phyloP scores from a whole-genome alignment of 2,113 vertebrate species.

The Nibea coibor region DNA sequence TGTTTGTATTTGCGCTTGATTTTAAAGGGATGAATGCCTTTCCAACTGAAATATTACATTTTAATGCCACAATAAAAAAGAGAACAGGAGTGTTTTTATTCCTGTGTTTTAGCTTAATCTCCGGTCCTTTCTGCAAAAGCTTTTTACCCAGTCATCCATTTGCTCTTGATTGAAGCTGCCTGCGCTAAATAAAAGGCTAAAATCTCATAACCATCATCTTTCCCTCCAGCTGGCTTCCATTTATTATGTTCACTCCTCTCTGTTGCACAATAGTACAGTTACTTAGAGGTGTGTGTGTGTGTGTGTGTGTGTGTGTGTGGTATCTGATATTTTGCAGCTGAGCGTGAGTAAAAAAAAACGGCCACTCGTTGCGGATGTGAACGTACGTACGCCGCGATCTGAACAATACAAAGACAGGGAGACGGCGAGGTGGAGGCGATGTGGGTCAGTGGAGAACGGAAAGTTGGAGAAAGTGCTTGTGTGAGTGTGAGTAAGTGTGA shows the following conservation, averaged over 20 bases:
- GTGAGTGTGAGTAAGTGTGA: conserved; percentile 28
- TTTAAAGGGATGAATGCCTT: conserved; percentile 54
- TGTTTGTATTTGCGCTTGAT: conserved; percentile 38
- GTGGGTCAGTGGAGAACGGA: conserved; percentile 26
- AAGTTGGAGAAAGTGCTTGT: conserved; percentile 24
- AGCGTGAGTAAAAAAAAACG: conserved; percentile 12
- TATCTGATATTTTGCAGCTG: conserved; percentile 3
- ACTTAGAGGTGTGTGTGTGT: conserved; percentile 33
- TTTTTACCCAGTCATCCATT: conserved; percentile 52
- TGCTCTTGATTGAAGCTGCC: conserved; percentile 51
- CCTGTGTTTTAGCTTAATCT: conserved; percentile 44
- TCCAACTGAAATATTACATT: conserved; percentile 39
- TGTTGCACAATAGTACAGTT: conserved; percentile 7
- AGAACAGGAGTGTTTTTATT: conserved; percentile 14
- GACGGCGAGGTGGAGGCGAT: conserved; percentile 3
- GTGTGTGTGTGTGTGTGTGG: conserved; percentile 7
- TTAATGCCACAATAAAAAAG: conserved; percentile 62
- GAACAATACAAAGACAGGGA: conserved; percentile 10
- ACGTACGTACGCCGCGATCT: conserved; percentile 24
- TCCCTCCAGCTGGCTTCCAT: conserved; percentile 47
- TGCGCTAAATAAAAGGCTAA: conserved; percentile 47
- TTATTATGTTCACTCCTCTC: conserved; percentile 24
- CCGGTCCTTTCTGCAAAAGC: conserved; percentile 35
- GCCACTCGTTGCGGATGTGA: background rate
- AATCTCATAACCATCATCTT: conserved; percentile 52